These are phyloP conservation scores for Yponomeuta evonymella DNA, from an alignment of 2,888 invertebrate species.

Conservation along the genomic window DNA sequence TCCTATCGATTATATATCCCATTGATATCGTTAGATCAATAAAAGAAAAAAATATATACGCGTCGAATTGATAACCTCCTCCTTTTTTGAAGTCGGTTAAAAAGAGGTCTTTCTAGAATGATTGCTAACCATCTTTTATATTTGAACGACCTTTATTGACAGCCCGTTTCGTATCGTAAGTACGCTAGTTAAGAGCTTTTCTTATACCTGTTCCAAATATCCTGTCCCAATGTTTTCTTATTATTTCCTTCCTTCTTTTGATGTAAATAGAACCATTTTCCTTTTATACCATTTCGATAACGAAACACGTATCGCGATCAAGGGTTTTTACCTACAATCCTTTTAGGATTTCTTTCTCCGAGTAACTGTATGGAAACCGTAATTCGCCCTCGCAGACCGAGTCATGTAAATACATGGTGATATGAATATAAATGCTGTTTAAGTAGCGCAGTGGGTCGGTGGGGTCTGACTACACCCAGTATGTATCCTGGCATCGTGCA, in stretches of 20 bases:
- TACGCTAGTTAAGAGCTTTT: not conserved
- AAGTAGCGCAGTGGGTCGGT: conserved; percentile 49
- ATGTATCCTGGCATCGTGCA: not conserved
- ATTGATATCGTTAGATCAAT: too few relatives aligned
- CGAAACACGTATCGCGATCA: conserved; percentile 15
- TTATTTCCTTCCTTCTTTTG: conserved; percentile 9
- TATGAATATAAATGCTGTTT: conserved; percentile 72
- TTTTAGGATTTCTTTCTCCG: conserved; percentile 22
- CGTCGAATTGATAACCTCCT: too few relatives aligned
- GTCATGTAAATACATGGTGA: conserved; percentile 70
- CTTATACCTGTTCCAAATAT: not conserved
- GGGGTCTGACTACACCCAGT: conserved; percentile 25
- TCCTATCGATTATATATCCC: too few relatives aligned
- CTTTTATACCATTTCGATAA: conserved; percentile 3
- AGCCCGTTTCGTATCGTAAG: not conserved
- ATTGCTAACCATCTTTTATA: not conserved
- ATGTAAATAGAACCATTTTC: conserved; percentile 6
- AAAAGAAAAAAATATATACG: too few relatives aligned
- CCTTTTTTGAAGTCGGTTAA: too few relatives aligned
- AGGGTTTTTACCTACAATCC: conserved; percentile 15
- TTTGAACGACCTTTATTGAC: not conserved
- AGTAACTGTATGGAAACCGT: conserved; percentile 27
- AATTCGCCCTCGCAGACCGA: conserved; percentile 7
- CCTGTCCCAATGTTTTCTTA: conserved; percentile 2
- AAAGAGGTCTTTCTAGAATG: too few relatives aligned